These are phyloP conservation scores for Bovichtus variegatus DNA, from an alignment of 2,797 vertebrate species.

Conservation along the genomic window DNA sequence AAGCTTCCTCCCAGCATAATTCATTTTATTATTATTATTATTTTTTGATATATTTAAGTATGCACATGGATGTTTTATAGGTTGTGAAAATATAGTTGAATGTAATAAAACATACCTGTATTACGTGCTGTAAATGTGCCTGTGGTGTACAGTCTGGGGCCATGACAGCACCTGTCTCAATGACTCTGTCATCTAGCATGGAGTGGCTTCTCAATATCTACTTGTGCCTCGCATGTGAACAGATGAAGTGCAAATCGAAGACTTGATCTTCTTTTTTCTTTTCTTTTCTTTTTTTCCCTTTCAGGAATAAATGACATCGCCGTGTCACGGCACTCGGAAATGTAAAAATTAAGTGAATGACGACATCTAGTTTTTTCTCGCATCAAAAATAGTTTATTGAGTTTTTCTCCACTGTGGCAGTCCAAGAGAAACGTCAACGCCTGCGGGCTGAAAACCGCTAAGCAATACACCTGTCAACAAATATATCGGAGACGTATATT, in stretches of 20 bases:
- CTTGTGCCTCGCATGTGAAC: neutral
- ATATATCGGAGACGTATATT: neutral
- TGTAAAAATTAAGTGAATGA: neutral
- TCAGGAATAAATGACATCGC: slow-evolving; percentile 3
- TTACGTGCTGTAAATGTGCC: neutral
- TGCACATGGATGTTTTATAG: neutral
- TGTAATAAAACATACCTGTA: neutral
- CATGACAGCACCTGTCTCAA: neutral
- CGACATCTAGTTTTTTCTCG: neutral
- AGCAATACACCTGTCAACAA: too few species aligned
- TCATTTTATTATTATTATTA: too few species aligned
- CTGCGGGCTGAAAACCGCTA: neutral
- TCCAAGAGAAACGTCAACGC: neutral
- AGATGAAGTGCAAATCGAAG: neutral
- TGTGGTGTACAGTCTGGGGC: neutral
- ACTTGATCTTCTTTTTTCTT: neutral
- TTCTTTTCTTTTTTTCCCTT: neutral
- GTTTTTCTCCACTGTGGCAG: neutral
- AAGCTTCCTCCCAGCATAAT: neutral
- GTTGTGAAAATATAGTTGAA: neutral
- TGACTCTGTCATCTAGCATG: neutral
- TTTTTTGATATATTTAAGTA: neutral
- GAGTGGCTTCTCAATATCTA: neutral
- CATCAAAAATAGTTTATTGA: neutral
- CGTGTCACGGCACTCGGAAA: neutral